Conservation (phyloP, 1,140 invertebrate species). For the Delia radicum region DNA sequence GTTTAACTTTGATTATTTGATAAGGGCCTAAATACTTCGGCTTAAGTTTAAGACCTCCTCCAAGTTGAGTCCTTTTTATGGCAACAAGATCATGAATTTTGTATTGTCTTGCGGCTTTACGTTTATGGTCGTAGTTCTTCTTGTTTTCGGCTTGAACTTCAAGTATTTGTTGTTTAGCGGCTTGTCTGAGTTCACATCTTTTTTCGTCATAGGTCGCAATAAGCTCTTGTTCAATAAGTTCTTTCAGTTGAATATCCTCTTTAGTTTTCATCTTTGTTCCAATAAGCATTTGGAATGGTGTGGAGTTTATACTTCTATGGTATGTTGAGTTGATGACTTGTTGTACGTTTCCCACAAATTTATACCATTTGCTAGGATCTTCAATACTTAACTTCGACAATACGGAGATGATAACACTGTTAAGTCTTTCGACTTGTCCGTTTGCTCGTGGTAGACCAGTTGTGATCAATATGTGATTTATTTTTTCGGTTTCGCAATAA, state of each 20-base stretch:
- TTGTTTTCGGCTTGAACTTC: too few relatives aligned
- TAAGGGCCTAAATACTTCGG: conserved; percentile 53
- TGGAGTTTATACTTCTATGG: not conserved
- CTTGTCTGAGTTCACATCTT: not conserved
- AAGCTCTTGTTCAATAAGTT: too few relatives aligned
- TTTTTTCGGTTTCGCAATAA: conserved; percentile 33
- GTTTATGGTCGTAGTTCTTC: conserved; percentile 51
- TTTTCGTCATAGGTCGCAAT: too few relatives aligned
- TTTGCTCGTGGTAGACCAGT: too few relatives aligned
- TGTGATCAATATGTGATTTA: conserved; percentile 31
- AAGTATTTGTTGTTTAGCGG: conserved; percentile 39
- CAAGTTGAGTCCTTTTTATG: too few relatives aligned
- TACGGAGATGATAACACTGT: too few relatives aligned
- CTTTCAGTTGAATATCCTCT: not conserved
- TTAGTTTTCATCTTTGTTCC: conserved; percentile 14
- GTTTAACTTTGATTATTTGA: conserved; percentile 30
- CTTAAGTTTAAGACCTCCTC: too few relatives aligned
- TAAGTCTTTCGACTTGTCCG: too few relatives aligned
- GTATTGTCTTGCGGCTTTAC: conserved; percentile 38
- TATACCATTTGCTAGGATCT: conserved; percentile 10
- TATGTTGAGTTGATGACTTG: conserved; percentile 12
- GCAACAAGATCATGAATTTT: conserved; percentile 39
- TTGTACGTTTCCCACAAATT: not conserved
- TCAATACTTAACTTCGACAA: conserved; percentile 36
- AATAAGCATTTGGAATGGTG: conserved; percentile 16